These are phyloP conservation scores for Pempheris klunzingeri DNA, from an alignment of 2,797 vertebrate genomes.

Conservation along the genomic window DNA sequence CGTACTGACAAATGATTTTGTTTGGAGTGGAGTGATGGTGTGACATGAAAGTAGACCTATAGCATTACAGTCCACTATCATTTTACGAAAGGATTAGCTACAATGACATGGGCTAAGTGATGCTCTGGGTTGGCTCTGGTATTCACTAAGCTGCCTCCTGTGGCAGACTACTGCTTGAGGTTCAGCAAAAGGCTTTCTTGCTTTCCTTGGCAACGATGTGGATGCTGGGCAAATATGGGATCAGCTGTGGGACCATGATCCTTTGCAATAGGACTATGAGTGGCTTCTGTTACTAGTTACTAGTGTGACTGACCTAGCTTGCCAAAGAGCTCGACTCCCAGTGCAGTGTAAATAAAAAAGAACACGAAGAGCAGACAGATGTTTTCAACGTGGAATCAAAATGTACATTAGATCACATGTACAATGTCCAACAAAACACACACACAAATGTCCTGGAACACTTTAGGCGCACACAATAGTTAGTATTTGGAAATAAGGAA, in stretches of 20 bases:
- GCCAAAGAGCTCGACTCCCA: conserved; percentile 94
- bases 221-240: neutral
- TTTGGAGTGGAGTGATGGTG: neutral
- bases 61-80: neutral
- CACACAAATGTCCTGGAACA: no score
- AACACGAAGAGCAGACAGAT: conserved; percentile 94
- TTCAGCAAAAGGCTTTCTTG: neutral
- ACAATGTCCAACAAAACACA: no score
- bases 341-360: conserved; percentile 94
- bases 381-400: conserved; percentile 90
- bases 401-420: neutral
- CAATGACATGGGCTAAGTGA: neutral
- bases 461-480: no score
- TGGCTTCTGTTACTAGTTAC: conserved; percentile 5
- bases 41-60: neutral
- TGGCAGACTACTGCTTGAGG: neutral
- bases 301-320: conserved; percentile 88
- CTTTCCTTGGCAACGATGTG: neutral
- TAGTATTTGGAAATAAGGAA: no score
- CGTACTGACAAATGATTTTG: neutral
- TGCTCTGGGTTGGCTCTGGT: neutral
- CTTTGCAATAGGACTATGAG: neutral
- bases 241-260: neutral
- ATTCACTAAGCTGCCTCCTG: neutral
- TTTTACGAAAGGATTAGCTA: neutral